Conservation (phyloP, 2,888 invertebrate genomes). For the Lutraria lutraria region DNA sequence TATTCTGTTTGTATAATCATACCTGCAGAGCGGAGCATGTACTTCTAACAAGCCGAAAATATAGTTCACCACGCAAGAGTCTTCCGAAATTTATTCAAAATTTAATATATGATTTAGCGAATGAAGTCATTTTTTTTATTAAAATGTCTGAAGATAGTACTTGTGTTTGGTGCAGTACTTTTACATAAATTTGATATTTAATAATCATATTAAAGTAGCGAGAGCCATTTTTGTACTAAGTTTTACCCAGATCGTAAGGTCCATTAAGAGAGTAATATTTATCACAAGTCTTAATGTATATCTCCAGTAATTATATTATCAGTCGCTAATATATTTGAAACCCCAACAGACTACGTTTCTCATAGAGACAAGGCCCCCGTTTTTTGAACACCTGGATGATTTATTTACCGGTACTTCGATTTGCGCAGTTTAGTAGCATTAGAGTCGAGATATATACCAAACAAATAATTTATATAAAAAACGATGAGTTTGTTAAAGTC, state of each 20-base stretch:
- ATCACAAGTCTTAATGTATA: not conserved
- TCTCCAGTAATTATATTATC: not conserved
- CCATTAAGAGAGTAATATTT: no score
- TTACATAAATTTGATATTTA: no score
- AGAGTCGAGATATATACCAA: not conserved
- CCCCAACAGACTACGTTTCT: not conserved
- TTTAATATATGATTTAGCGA: no score
- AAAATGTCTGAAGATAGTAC: no score
- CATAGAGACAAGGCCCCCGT: not conserved
- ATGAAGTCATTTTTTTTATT: no score
- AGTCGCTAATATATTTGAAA: not conserved
- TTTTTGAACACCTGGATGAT: slow-evolving; percentile 7
- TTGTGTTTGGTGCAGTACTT: no score
- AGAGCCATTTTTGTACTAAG: no score
- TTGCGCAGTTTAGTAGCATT: not conserved
- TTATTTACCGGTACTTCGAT: slow-evolving; percentile 4
- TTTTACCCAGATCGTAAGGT: no score
- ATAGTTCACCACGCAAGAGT: not conserved
- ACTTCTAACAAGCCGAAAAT: slow-evolving; percentile 1
- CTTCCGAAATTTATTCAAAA: not conserved
- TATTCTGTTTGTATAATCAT: slow-evolving; percentile 7
- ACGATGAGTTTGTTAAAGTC: not conserved
- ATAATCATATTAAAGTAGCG: no score
- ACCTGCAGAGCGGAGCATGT: not conserved
- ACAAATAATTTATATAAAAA: slow-evolving; percentile 13